Conservation (phyloP, 2,888 invertebrate species). For the Octodonta nipae region DNA sequence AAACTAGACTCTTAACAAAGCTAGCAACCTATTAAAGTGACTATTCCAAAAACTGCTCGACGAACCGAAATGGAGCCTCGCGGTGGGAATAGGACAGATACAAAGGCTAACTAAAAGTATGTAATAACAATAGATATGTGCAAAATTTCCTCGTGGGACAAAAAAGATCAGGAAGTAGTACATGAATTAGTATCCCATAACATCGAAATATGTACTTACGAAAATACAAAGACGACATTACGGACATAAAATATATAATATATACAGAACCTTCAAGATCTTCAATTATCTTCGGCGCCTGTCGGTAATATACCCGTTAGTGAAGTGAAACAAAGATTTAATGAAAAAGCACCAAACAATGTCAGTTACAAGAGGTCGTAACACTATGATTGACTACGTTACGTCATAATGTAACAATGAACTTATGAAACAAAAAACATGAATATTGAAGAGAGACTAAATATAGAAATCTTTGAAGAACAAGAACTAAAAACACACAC, state of each 20-base stretch:
- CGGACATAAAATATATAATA: neutral
- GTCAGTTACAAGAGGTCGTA: neutral
- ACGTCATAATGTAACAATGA: too few relatives aligned
- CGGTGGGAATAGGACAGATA: neutral
- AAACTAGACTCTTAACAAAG: conserved; percentile 1
- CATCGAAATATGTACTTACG: neutral
- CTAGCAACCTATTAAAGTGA: conserved; percentile 1
- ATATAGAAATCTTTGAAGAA: too few relatives aligned
- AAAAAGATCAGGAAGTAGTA: conserved; percentile 1
- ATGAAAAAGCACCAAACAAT: neutral
- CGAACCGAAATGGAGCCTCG: neutral
- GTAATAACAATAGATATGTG: too few relatives aligned
- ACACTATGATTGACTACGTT: neutral
- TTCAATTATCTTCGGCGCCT: too few relatives aligned
- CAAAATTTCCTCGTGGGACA: neutral
- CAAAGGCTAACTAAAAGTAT: neutral
- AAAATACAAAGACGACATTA: neutral
- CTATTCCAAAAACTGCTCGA: neutral
- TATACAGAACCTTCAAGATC: neutral
- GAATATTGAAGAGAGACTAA: too few relatives aligned
- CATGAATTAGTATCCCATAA: conserved; percentile 1
- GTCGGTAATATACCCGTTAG: neutral
- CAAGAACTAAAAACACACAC: too few relatives aligned
- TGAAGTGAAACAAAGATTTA: neutral
- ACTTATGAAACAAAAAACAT: too few relatives aligned